Evolutionary conservation across 2,797 vertebrate genomes (phyloP).

Genomic region (Stomatorhinus walkeri): DNA sequence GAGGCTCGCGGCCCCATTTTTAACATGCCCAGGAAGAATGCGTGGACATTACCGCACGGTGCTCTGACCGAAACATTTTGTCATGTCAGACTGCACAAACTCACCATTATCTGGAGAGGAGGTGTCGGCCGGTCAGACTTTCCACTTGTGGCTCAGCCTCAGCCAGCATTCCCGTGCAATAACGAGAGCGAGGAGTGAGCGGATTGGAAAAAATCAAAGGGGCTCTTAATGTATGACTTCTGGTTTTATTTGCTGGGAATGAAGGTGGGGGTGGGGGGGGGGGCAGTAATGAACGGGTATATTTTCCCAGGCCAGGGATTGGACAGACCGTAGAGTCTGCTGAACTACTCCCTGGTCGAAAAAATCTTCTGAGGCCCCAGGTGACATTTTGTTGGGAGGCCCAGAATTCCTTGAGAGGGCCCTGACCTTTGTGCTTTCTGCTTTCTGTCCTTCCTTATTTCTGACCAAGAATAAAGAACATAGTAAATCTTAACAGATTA

Average conservation of each 20-base stretch:
- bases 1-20: constrained; percentile 5
- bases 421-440: neutral
- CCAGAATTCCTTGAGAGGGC: neutral
- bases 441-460: neutral
- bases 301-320: neutral
- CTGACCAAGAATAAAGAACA: neutral
- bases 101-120: constrained; percentile 31
- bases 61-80: neutral
- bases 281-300: neutral
- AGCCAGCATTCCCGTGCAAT: constrained; percentile 32
- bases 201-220: constrained; percentile 28
- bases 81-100: constrained; percentile 18
- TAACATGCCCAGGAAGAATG: neutral
- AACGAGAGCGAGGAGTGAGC: constrained; percentile 25
- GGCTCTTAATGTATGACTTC: constrained; percentile 19
- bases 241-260: neutral
- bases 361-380: neutral
- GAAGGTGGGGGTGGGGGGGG: neutral
- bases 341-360: neutral
- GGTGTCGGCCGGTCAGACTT: constrained; percentile 31
- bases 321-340: neutral
- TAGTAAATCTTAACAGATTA: neutral
- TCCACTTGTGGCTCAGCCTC: constrained; percentile 27
- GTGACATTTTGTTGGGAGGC: neutral
- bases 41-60: constrained; percentile 6